Percentiles rank a stretch among this genome's conserved stretches.
Evolutionary conservation across 2,113 vertebrate species (phyloP).

Genomic region (Cheirogaleus medius): DNA sequence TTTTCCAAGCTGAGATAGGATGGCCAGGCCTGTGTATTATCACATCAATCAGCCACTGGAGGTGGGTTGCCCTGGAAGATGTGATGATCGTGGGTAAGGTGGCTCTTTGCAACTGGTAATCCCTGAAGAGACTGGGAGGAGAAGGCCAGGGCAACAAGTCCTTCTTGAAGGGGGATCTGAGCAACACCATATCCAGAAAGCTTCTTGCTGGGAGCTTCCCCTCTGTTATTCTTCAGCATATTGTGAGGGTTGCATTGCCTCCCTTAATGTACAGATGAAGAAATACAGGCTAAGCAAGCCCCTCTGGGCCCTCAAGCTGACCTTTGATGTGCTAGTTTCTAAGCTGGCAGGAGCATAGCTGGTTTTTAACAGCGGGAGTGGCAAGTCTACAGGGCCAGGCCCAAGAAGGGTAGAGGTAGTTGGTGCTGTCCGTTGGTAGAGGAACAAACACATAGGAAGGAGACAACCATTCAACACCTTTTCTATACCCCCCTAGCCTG

Average conservation of each 20-base stretch:
- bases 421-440: not conserved
- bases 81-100: not conserved
- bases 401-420: no score
- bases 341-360: not conserved
- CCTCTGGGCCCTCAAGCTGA: not conserved
- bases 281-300: not conserved
- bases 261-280: not conserved
- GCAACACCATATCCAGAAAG: not conserved
- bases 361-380: not conserved
- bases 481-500: not conserved
- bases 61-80: not conserved
- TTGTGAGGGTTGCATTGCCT: not conserved
- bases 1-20: not conserved
- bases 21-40: not conserved
- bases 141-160: not conserved
- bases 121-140: not conserved
- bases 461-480: not conserved
- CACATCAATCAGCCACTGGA: not conserved
- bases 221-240: not conserved
- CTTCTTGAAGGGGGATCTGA: not conserved
- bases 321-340: not conserved
- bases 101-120: not conserved
- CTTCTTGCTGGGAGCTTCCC: not conserved
- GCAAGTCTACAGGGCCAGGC: not conserved
- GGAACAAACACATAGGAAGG: not conserved